Percentiles rank a stretch among this genome's conserved stretches.
Conservation (phyloP, 2,113 vertebrate species). For the Lampris incognitus region DNA sequence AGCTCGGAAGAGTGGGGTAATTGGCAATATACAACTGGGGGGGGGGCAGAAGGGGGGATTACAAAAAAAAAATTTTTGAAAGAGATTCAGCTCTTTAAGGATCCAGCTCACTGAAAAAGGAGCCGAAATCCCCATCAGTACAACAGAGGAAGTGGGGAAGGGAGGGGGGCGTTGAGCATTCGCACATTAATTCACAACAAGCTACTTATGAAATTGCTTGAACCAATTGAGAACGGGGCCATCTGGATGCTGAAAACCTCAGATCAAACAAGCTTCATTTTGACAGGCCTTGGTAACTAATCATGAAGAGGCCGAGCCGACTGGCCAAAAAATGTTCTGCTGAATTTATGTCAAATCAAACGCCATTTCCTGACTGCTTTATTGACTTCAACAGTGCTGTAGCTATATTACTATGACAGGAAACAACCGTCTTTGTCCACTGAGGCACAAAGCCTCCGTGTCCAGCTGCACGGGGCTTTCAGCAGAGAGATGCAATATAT, state of each 20-base stretch:
- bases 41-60: no score
- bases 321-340: conserved; percentile 37
- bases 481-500: conserved; percentile 35
- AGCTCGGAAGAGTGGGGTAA: no score
- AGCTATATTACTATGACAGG: conserved; percentile 48
- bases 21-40: no score
- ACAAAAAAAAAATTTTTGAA: no score
- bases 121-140: neutral
- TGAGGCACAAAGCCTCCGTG: conserved; percentile 46
- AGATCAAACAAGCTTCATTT: conserved; percentile 50
- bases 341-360: conserved; percentile 66
- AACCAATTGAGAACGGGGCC: conserved; percentile 46
- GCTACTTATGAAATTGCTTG: conserved; percentile 66
- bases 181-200: conserved; percentile 55
- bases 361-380: conserved; percentile 30
- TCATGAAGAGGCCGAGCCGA: conserved; percentile 25
- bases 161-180: conserved; percentile 45
- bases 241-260: conserved; percentile 31
- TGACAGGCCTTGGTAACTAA: conserved; percentile 31
- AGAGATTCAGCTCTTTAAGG: no score
- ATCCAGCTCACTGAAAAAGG: no score
- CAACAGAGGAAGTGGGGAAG: conserved; percentile 33
- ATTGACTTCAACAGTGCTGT: conserved; percentile 47
- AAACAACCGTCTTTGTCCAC: conserved; percentile 52
- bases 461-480: conserved; percentile 38